Base-by-base conservation (phyloP, 2,113 vertebrate genomes). In the Apaloderma vittatum region DNA sequence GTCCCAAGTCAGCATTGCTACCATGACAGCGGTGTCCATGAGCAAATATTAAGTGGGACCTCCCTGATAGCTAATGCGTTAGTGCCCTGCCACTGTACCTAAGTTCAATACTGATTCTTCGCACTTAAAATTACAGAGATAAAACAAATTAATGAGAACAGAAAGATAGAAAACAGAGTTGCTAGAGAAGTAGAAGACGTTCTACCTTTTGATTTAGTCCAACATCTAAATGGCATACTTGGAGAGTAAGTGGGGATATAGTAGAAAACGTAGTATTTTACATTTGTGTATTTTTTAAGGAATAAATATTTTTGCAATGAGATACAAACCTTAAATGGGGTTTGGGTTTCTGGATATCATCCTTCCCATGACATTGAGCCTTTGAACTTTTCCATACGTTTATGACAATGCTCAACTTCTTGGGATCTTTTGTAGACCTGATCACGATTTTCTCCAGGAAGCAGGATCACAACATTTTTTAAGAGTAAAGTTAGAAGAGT, bases 221-320 rank as follows among this genome's bases (percentile, higher is more conserved):
- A 65, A 95, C 74, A 77, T 27, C 29, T n/a, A 81, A 74, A 70
- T 43, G 70, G 55, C 54, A 21, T 65, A 73, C 55, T 86, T 65
- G 57, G 94, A 94, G 92, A 88, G 78, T 54, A 86, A 94, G 87
- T 23, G 88, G 97, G 93, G 91, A 97, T 96, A 87, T 88, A 86
- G 62, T 73, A 83, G 71, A 93, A 97, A 93, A 94, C 30, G 66
- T 93, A 95, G 62, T 98, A 96, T 94, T 98, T 97, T 96, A 97
- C 97, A 95, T 96, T 97, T 97, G 71, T 93, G 95, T 98, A 98
- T 97, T 98, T 98, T 98, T 98, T 98, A 98, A 97, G 90, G 93
- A 97, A 95, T 96, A 94, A 91, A 90, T 98, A 98, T 98, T 98
- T 98, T 98, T 98, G 84, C 98, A 98, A 96, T 79, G 85, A 97